Percentiles rank a stretch among this genome's conserved stretches.
These are phyloP conservation scores for Cataglyphis cursor DNA, from an alignment of 2,888 invertebrate genomes.

Conservation along the genomic window DNA sequence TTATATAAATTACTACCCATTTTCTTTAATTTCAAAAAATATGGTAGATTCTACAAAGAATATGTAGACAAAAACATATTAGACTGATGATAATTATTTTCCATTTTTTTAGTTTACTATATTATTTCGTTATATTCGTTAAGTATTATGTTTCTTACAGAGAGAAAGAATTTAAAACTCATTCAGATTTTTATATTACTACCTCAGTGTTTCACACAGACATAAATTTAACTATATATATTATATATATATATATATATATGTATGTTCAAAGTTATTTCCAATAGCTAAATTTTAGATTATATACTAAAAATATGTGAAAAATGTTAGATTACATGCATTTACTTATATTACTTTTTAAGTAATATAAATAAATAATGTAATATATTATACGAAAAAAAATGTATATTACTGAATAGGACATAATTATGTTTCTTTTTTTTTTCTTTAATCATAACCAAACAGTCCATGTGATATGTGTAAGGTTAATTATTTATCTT, in stretches of 20 bases:
- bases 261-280: background rate
- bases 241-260: too few relatives aligned
- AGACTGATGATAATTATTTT: background rate
- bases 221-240: too few relatives aligned
- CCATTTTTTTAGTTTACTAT: background rate
- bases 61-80: background rate
- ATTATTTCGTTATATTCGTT: background rate
- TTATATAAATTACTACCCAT: background rate
- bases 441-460: background rate
- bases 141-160: background rate
- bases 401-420: background rate
- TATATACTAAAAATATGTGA: background rate
- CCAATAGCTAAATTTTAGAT: background rate
- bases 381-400: background rate
- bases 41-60: background rate
- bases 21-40: slow-evolving; percentile 13
- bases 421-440: background rate
- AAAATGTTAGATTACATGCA: background rate
- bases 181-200: slow-evolving; percentile 1
- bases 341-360: background rate
- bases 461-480: background rate
- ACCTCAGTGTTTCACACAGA: background rate
- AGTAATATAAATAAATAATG: background rate
- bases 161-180: background rate
- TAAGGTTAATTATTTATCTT: background rate